Evolutionary conservation across 2,797 vertebrate genomes (phyloP), one percentile per base, ranked within the genome.

Genomic region (Helostoma temminkii): DNA sequence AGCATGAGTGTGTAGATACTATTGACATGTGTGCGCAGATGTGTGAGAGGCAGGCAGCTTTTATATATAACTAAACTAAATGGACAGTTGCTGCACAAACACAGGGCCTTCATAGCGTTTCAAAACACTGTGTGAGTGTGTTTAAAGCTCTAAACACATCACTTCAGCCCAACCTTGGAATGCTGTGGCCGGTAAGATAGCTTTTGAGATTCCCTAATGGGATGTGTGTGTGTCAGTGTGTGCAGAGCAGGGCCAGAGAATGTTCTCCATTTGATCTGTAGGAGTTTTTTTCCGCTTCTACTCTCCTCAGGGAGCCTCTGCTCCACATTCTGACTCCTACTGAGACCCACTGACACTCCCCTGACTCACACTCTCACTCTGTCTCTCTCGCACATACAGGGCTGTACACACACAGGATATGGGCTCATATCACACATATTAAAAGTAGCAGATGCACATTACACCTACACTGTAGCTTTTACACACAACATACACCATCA

Each of bases 261-360:
- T 93, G 92, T 94, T 94, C 93, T 92, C 88, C 91, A 94, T 94
- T 94, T 94, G 93, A 94, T 94, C 92, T 89, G 89, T 82, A 91
- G 92, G 85, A 93, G 92, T 80, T 80, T 93, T 91, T 87, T 81
- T 61, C 79, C 48, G 57, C 74, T 89, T 71, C 73, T 86, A 76
- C 76, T 78, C 89, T 95, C 93, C 91, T 89, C 76, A 19, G 94
- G 94, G 94, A 94, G 78, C 80, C 84, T 83, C 84, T 94, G 94
- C 90, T 94, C 93, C 92, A 94, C 90, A 94, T 94, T 94, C 91
- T 92, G 93, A 92, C 92, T 94, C 93, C 93, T 92, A 92, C 92
- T 81, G 93, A 94, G 93, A 93, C 90, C 91, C 90, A 89, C 89
- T 89, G 81, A 92, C 92, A 92, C 90, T 91, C 85, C 84, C 90